Evolutionary conservation across 2,888 invertebrate species (phyloP), one percentile per base, ranked within the genome.

Genomic region (Lacanobia wlatinum): DNA sequence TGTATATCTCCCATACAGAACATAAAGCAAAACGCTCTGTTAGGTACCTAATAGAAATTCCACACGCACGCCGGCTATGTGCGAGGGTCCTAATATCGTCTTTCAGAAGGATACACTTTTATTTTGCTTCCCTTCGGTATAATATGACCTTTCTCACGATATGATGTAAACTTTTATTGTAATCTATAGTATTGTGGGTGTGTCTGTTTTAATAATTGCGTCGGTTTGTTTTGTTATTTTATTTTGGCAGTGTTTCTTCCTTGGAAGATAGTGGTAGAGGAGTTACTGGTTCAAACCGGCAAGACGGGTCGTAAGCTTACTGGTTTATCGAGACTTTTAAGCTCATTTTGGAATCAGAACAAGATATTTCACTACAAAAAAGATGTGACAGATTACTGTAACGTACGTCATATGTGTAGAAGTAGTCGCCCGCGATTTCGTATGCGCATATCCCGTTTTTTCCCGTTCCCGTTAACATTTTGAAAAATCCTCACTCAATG

Each of bases 1-100:
- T 82, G 80, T 90, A 70, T 85, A 68, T 80, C 46, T 43, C 64
- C 28, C 16, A 70, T 48, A 74, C 78, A 89, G 88, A 92, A 91
- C 89, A 89, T 93, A 92, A 93, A 93, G 90, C 92, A 92, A 93
- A 94, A 92, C 87, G 92, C 88, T 88, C 88, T 90, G 89, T 91
- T 92, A 92, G 91, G 88, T 90, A 87, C 88, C 93, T 94, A 92
- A 94, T 94, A 94, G 90, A 94, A 94, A 94, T 94, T 94, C 94
- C 88, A 80, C 87, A 89, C 92, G 91, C 93, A 92, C 90, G 88
- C 87, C 84, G 83, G 84, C 89, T 85, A 90, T 92, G 92, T 92
- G 92, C 88, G 90, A 89, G 91, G 89, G 87, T 89, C 91, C 92
- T 92, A 92, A 93, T 93, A 93, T 93, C 92, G 89, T 85, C 92